phyloP scores from a whole-genome alignment of 2,888 invertebrate species.

The Dynastes grantii region DNA sequence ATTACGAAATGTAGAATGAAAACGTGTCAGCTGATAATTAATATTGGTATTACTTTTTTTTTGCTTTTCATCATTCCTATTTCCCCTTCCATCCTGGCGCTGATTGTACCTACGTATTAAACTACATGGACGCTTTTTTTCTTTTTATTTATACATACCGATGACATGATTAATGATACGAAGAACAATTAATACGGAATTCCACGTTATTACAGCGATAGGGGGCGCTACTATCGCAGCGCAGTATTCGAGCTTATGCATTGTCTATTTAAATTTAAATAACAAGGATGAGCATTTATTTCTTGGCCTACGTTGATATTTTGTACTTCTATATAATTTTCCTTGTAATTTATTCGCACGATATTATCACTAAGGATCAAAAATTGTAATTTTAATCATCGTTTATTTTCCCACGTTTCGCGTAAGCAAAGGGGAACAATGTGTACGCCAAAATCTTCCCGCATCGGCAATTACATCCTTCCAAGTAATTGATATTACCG shows the following conservation, averaged over 20 bases:
- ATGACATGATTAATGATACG: conserved; percentile 61
- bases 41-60: conserved; percentile 54
- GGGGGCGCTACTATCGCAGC: too few species aligned
- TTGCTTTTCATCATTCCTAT: neutral
- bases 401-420: neutral
- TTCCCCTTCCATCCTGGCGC: neutral
- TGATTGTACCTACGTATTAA: too few species aligned
- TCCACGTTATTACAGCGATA: conserved; percentile 37
- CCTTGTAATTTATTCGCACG: neutral
- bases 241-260: neutral
- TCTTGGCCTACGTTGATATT: too few species aligned
- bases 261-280: too few species aligned
- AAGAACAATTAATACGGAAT: conserved; percentile 60
- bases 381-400: neutral
- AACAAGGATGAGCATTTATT: too few species aligned
- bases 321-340: too few species aligned
- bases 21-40: conserved; percentile 58
- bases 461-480: conserved; percentile 10
- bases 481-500: conserved; percentile 27
- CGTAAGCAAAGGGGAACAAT: neutral
- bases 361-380: neutral
- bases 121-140: conserved; percentile 49
- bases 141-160: conserved; percentile 60
- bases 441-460: conserved; percentile 11
- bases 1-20: conserved; percentile 32